Base-by-base conservation (phyloP, 2,888 invertebrate species). In the Spilarctia lutea region DNA sequence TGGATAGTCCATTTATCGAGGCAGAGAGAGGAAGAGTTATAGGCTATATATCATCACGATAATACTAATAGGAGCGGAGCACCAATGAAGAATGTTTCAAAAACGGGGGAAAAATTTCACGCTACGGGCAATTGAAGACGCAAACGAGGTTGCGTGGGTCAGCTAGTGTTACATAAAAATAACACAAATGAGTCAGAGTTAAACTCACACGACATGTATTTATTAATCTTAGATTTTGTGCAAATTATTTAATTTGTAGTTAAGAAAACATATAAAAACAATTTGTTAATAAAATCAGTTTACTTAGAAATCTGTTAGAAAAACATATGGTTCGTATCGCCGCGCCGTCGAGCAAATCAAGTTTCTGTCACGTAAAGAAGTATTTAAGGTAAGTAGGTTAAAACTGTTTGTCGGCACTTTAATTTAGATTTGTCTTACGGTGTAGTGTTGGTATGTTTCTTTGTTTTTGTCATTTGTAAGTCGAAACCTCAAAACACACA, bases 301-400 rank as follows among this genome's bases (percentile, higher is more conserved):
- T 30, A 30, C 30, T 63, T 60, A 27, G 60, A 60, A 60, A 60
- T 6, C 6, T 60, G 60, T 60, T 60, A 27, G 56, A 27, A 60
- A 60, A 60, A 6, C 60, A 73, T 60, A 74, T 79, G 67, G 39
- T 39, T 65, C 33, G 63, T 42, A 75, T 77, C 75, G 68, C 81
- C 77, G 68, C 52, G 68, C 81, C 77, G 68, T 45, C 35, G 74
- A 68, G 72, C 66, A 60, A 68, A 81, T 78, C 78, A 42, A 65
- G 74, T 78, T 79, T 76, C 78, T 74, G 79, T 79, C 79, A 81
- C 72, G 78, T 81, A 76, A 82, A 79, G 79, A 75, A 77, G 67
- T 80, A 69, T 79, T 81, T 82, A 83, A 82, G 72, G 76, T 65
- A 83, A 82, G 80, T 85, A 71, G 85, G 85, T 85, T 87, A 85